phyloP scores from a whole-genome alignment of 2,888 invertebrate genomes.

The Hyppa rectilinea region DNA sequence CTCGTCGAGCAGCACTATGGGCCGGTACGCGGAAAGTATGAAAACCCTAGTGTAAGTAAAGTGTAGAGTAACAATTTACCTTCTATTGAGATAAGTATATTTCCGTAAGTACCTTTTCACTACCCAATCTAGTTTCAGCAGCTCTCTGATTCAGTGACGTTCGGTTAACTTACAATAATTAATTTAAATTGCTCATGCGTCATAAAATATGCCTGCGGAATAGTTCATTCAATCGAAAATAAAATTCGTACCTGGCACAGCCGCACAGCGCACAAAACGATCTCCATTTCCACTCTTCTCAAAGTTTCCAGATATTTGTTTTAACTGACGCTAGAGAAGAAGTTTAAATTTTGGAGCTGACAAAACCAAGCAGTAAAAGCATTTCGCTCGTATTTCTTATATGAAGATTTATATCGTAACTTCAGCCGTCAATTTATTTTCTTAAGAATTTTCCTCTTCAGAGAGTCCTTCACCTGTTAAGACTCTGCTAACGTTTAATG shows the following conservation, averaged over 20 bases:
- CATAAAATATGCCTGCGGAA: conserved; percentile 1
- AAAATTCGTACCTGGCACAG: conserved; percentile 8
- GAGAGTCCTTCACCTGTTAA: conserved; percentile 52
- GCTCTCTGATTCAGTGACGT: background rate
- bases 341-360: conserved; percentile 37
- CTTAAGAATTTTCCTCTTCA: conserved; percentile 31
- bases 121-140: conserved; percentile 20
- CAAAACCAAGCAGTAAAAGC: conserved; percentile 8
- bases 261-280: conserved; percentile 14
- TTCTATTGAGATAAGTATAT: conserved; percentile 17
- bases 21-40: no score
- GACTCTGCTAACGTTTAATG: conserved; percentile 60
- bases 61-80: no score
- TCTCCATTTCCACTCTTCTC: conserved; percentile 29
- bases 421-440: conserved; percentile 50
- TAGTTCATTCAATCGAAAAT: conserved; percentile 12
- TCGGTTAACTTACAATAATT: no score
- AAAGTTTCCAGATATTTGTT: conserved; percentile 49
- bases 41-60: no score
- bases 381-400: conserved; percentile 12
- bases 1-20: no score
- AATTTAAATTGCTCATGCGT: background rate
- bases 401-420: conserved; percentile 33
- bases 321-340: conserved; percentile 21
- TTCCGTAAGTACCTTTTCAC: conserved; percentile 6